These are phyloP conservation scores for Oligia fasciuncula DNA, from an alignment of 2,888 invertebrate genomes.

Conservation along the genomic window DNA sequence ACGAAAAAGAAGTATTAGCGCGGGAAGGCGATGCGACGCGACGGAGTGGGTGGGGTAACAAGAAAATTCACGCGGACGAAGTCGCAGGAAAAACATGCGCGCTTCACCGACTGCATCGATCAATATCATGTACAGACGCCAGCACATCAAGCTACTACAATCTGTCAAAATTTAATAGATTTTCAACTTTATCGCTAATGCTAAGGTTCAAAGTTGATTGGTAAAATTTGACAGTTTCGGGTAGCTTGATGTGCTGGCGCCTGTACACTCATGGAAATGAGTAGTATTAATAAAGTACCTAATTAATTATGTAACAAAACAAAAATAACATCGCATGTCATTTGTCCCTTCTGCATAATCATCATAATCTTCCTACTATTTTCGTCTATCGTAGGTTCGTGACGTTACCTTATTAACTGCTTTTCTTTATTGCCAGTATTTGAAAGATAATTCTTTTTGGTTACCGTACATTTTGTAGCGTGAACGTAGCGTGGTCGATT, in stretches of 20 bases:
- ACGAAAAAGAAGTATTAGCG: no score
- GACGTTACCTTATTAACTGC: slow-evolving; percentile 76
- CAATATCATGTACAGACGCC: slow-evolving; percentile 34
- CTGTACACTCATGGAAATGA: no score
- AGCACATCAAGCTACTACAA: no score
- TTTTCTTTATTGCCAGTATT: slow-evolving; percentile 73
- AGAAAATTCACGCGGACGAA: no score
- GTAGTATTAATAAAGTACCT: no score
- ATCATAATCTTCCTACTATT: slow-evolving; percentile 49
- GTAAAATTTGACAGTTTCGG: no score
- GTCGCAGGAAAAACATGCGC: slow-evolving; percentile 32
- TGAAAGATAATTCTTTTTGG: slow-evolving; percentile 72
- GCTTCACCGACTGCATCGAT: slow-evolving; percentile 55
- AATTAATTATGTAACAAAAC: not conserved
- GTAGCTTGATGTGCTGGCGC: no score
- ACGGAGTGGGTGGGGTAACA: no score
- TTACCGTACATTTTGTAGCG: slow-evolving; percentile 63
- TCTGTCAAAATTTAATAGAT: no score
- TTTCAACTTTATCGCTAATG: no score
- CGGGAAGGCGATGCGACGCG: no score
- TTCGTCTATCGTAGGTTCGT: slow-evolving; percentile 65
- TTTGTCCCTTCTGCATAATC: slow-evolving; percentile 43
- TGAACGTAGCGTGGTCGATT: slow-evolving; percentile 55
- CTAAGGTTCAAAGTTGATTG: no score
- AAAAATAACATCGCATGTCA: slow-evolving; percentile 12